Percentiles rank a stretch among this genome's conserved stretches.
Conservation (phyloP, 2,113 vertebrate genomes). For the Tiliqua scincoides region DNA sequence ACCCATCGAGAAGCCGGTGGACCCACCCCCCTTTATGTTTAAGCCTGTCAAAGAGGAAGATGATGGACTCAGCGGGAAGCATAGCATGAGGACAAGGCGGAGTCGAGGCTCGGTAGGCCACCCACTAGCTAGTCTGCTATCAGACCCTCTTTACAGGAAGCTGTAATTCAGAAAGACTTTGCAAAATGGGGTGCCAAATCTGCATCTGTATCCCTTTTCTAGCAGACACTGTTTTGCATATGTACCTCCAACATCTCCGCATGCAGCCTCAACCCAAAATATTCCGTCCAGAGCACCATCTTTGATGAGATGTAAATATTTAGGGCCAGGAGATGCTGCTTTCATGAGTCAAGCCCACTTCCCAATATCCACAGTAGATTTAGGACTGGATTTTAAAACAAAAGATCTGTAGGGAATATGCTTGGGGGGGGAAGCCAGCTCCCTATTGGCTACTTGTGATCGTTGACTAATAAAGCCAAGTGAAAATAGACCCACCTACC, state of each 20-base stretch:
- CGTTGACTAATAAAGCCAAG: not conserved
- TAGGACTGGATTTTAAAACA: not conserved
- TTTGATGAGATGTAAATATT: not conserved
- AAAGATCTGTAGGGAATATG: not conserved
- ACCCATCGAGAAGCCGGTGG: slow-evolving; percentile 97
- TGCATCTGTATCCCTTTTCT: rapidly evolving
- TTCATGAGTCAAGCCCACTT: not conserved
- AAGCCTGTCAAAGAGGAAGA: slow-evolving; percentile 99
- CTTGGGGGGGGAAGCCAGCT: not conserved
- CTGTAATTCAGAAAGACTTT: not conserved
- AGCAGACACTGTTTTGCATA: not conserved
- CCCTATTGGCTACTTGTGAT: not conserved
- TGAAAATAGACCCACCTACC: not conserved
- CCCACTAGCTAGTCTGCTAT: rapidly evolving
- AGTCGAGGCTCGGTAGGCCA: slow-evolving; percentile 93
- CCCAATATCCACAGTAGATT: not conserved
- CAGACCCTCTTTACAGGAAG: not conserved
- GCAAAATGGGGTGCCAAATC: not conserved
- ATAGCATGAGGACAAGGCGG: slow-evolving; percentile 99
- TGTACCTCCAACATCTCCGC: not conserved
- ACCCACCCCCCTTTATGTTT: slow-evolving; percentile 99
- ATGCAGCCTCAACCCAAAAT: not conserved
- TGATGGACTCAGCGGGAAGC: slow-evolving; percentile 96
- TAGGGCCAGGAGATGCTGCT: not conserved
- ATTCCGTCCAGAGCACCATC: not conserved